Conservation (phyloP, 2,797 vertebrate genomes). For the Sus cebifrons region DNA sequence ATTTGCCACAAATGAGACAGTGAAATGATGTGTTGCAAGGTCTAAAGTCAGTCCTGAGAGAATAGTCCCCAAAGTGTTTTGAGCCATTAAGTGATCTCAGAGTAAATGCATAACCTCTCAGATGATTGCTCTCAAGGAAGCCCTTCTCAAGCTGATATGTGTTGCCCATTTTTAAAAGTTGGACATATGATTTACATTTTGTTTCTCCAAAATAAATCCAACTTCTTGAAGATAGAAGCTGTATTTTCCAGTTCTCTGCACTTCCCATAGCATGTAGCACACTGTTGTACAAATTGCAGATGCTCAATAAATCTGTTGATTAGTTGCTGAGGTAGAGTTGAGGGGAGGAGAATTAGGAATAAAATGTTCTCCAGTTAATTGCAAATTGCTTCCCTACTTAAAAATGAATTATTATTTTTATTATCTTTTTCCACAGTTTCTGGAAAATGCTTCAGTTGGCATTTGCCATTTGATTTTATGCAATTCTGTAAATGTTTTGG, state of each 20-base stretch:
- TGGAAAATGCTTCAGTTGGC: conserved; percentile 16
- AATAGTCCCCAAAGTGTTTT: background rate
- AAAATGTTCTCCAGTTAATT: conserved; percentile 35
- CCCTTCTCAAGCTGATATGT: background rate
- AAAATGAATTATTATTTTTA: conserved; percentile 50
- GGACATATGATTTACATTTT: background rate
- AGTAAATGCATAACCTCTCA: background rate
- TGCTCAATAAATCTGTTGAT: background rate
- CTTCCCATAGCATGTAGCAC: background rate
- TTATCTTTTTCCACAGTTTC: background rate
- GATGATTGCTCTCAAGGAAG: background rate
- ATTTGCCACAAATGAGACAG: background rate
- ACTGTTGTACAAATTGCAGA: background rate
- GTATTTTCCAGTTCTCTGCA: background rate
- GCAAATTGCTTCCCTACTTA: conserved; percentile 57
- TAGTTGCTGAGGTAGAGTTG: background rate
- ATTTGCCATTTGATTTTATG: conserved; percentile 40
- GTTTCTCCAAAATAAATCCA: background rate
- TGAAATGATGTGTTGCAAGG: background rate
- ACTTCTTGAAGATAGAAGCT: background rate
- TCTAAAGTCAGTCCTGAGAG: background rate
- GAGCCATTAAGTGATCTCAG: background rate
- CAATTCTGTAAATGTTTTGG: background rate
- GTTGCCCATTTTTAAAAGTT: background rate
- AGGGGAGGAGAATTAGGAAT: conserved; percentile 46